Base-by-base conservation (phyloP, 2,113 vertebrate genomes). In the Mastomys natalensis region DNA sequence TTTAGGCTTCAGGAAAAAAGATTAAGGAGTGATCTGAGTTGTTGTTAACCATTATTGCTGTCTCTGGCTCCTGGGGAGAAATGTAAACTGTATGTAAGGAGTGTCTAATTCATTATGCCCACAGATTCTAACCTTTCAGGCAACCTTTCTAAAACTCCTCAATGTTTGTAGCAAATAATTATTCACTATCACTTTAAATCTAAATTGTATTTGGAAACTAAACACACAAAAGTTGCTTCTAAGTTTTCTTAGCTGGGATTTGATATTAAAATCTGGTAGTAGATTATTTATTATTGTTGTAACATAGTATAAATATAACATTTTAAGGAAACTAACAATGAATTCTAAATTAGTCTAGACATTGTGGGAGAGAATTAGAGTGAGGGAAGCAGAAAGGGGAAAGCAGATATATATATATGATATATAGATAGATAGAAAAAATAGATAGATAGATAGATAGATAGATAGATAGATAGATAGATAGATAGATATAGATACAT, bases 1-100 rank as follows among this genome's bases (percentile, higher is more conserved):
- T 82, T 97, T 96, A 81, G 5, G 17, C 91, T 97, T 73, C 73
- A 89, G 92, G 66, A 96, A 96, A 94, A 62, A 92, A 60, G 91
- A 45, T 31, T 40, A 93, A 78, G 51, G 80, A 90, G 72, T 86
- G 9, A 58, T 81, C 29, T 91, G 45, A 95, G 15, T 90, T 96
- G 53, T 92, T 22, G 90, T 26, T 26, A 91, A 91, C 84, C 13
- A 90, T 68, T n/a, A 92, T 37, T 37, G 34, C 87, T 40, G 31
- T 53, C 45, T 87, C 45, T 94, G 53, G 85, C 88, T 92, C 7
- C 80, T 90, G 87, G 29, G 53, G 91, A 60, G 89, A 84, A 90
- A 60, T 81, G 21, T 45, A 81, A 95, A 73, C 89, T 89, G 1
- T 64, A 40, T 40, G 31, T 53, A 87, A 84, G 53, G 70, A 92